Evolutionary conservation across 2,888 invertebrate genomes (phyloP).

Genomic region (Cynaeus angustus): DNA sequence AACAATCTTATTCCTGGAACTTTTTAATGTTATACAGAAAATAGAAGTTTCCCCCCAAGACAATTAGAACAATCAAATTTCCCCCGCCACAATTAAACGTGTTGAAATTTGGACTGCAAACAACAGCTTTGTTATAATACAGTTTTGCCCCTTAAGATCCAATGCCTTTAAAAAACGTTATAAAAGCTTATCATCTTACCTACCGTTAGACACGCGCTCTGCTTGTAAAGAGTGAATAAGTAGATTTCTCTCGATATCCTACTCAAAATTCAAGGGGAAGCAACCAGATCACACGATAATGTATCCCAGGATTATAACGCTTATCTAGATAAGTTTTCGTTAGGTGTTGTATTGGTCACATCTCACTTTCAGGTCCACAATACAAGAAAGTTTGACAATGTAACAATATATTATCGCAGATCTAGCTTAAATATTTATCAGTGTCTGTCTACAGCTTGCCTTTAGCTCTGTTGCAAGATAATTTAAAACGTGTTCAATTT

Average conservation of each 20-base stretch:
- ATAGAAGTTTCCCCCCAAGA: too few relatives aligned
- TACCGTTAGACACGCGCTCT: constrained; percentile 55
- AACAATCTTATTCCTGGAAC: too few relatives aligned
- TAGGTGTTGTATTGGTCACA: constrained; percentile 31
- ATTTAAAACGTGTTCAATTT: constrained; percentile 10
- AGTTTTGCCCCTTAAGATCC: background rate
- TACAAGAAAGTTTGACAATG: constrained; percentile 32
- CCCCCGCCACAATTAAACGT: too few relatives aligned
- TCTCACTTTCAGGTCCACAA: constrained; percentile 40
- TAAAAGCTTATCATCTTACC: constrained; percentile 35
- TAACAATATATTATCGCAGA: constrained; percentile 33
- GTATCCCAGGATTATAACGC: constrained; percentile 39
- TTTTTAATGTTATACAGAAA: too few relatives aligned
- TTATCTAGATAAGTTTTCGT: constrained; percentile 48
- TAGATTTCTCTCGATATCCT: constrained; percentile 51
- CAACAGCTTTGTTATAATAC: background rate
- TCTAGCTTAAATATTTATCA: constrained; percentile 34
- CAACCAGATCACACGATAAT: constrained; percentile 54
- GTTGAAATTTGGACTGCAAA: too few relatives aligned
- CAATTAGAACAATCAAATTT: too few relatives aligned
- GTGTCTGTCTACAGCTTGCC: constrained; percentile 15
- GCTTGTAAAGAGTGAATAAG: constrained; percentile 54
- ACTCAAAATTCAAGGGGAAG: constrained; percentile 51
- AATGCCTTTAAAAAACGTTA: constrained; percentile 17
- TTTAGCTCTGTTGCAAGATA: background rate